phyloP scores from a whole-genome alignment of 2,113 vertebrate genomes.

The Mormoops blainvillei region DNA sequence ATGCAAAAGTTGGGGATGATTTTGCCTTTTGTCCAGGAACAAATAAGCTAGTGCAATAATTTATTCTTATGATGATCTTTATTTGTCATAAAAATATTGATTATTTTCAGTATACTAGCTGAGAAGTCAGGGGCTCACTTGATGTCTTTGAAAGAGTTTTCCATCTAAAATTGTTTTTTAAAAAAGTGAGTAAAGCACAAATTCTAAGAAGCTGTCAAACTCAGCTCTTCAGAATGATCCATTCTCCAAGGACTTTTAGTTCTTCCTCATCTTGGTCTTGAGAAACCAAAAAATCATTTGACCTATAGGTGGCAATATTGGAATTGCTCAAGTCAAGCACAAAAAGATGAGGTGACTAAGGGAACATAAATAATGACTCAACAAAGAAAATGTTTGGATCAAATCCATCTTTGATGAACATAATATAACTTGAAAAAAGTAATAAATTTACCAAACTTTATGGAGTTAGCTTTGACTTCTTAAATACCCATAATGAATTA shows the following conservation, averaged over 20 bases:
- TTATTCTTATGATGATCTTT: background rate
- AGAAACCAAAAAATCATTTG: background rate
- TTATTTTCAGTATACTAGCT: background rate
- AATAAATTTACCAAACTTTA: background rate
- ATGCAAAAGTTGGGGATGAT: background rate
- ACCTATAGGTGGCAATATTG: conserved; percentile 66
- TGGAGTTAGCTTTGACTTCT: background rate
- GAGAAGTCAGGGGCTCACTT: background rate
- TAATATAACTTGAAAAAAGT: background rate
- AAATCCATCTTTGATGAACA: background rate
- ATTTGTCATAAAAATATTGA: background rate
- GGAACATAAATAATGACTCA: background rate
- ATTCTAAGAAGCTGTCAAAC: background rate
- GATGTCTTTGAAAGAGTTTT: background rate
- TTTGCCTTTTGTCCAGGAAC: background rate
- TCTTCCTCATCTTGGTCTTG: background rate
- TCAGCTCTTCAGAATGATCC: background rate
- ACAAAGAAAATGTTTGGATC: background rate
- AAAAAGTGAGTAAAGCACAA: background rate
- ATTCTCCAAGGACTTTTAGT: background rate
- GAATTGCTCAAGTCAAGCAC: background rate
- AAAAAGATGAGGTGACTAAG: background rate
- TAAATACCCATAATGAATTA: background rate
- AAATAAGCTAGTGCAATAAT: background rate
- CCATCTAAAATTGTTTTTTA: background rate